phyloP scores from a whole-genome alignment of 2,797 vertebrate genomes.

The Arctocebus calabarensis region DNA sequence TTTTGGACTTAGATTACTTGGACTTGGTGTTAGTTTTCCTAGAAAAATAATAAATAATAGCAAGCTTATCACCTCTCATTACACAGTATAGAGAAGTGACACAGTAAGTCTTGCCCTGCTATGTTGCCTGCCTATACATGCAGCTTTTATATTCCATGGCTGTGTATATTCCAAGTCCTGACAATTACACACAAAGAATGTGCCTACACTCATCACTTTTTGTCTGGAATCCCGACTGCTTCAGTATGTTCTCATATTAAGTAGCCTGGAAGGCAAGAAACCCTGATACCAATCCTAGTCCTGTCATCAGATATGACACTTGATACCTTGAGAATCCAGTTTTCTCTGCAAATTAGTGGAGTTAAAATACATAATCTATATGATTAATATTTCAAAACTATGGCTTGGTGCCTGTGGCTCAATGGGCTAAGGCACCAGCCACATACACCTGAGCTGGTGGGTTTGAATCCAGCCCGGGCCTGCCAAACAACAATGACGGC shows the following conservation, averaged over 20 bases:
- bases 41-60: slow-evolving; percentile 23
- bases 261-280: neutral
- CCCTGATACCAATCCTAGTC: neutral
- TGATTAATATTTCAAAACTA: slow-evolving; percentile 40
- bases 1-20: slow-evolving; percentile 23
- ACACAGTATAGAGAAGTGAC: neutral
- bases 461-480: no score
- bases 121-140: neutral
- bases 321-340: neutral
- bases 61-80: slow-evolving; percentile 13
- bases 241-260: neutral
- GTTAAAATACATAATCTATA: slow-evolving; percentile 44
- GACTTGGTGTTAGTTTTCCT: neutral
- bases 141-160: neutral
- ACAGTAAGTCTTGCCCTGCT: neutral
- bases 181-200: neutral
- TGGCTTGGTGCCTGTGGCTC: no score
- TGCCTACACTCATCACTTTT: neutral
- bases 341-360: slow-evolving; percentile 35
- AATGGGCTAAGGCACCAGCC: no score
- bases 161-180: neutral
- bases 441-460: no score
- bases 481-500: no score
- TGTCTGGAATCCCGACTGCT: slow-evolving; percentile 8
- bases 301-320: neutral